Evolutionary conservation across 1,140 invertebrate species (phyloP), one percentile per base, ranked within the genome.

Genomic region (Catajapyx aquilonaris): DNA sequence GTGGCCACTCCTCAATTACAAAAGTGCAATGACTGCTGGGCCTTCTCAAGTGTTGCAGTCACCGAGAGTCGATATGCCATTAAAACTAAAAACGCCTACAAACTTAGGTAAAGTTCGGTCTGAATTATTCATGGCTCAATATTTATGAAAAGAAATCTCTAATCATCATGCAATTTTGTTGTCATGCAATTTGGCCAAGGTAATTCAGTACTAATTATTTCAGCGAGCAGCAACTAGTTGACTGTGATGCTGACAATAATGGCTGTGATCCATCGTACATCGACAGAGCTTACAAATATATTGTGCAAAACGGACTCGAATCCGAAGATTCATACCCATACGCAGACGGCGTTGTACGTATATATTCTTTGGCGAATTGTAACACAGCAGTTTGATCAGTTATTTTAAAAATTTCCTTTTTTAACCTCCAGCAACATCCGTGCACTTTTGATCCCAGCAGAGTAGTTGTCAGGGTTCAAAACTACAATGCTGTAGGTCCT

Each of bases 211-310:
- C n/a, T n/a, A n/a, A n/a, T n/a, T n/a, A n/a, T n/a, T n/a, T n/a
- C n/a, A n/a, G 85, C 45, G 93, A 98, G 62, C 93, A 98, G 63
- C 96, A 98, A 48, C 51, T 1, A 69, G n/a, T n/a, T n/a, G n/a
- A n/a, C n/a, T n/a, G n/a, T n/a, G n/a, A n/a, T n/a, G n/a, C n/a
- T n/a, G n/a, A 69, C 38, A 91, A 81, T 51, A 71, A 90, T 54
- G 94, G 94, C 30, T 98, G 94, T 60, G 73, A 84, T 46, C 91
- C 91, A 46, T 91, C 91, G 40, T 61, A 93, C n/a, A 93, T 94
- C 86, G 85, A 94, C 59, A 64, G 78, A 45, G 83, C 81, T 32
- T 90, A 93, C 64, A 61, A 74, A 45, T 97, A 97, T 57, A 74
- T 98, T 46, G 84, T 76, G 55, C 72, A 78, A 30, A 96, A 96